phyloP scores from a whole-genome alignment of 2,888 invertebrate genomes.

The Heteromurus nitidus region DNA sequence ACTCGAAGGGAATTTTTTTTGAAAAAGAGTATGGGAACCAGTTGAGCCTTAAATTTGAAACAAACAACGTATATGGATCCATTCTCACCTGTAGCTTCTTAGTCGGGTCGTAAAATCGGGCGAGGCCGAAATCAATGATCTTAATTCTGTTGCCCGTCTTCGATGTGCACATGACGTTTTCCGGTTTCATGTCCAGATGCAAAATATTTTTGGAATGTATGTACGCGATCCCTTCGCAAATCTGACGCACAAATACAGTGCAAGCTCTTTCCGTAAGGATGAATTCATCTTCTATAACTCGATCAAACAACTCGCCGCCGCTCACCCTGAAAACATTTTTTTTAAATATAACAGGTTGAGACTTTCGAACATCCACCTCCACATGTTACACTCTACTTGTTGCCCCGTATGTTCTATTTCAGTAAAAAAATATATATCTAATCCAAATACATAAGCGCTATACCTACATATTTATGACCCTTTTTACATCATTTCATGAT shows the following conservation, averaged over 20 bases:
- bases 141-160: conserved; percentile 98
- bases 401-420: too few relatives aligned
- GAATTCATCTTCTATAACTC: conserved; percentile 99
- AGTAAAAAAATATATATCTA: too few relatives aligned
- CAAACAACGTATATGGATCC: background rate
- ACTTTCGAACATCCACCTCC: background rate
- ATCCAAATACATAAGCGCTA: too few relatives aligned
- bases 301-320: conserved; percentile 98
- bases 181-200: conserved; percentile 99
- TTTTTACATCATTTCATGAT: too few relatives aligned
- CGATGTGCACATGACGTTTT: conserved; percentile 97
- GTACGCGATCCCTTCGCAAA: conserved; percentile 98
- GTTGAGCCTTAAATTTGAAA: too few relatives aligned
- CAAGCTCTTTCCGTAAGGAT: conserved; percentile 97
- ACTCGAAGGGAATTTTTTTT: too few relatives aligned
- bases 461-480: too few relatives aligned
- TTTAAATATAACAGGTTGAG: too few relatives aligned
- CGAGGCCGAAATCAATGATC: conserved; percentile 98
- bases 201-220: conserved; percentile 96
- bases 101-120: conserved; percentile 91
- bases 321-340: conserved; percentile 85
- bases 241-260: conserved; percentile 97
- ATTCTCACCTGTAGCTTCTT: conserved; percentile 87
- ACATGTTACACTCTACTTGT: background rate
- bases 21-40: too few relatives aligned